phyloP scores from a whole-genome alignment of 1,140 invertebrate species.

The Zaprionus davidi region DNA sequence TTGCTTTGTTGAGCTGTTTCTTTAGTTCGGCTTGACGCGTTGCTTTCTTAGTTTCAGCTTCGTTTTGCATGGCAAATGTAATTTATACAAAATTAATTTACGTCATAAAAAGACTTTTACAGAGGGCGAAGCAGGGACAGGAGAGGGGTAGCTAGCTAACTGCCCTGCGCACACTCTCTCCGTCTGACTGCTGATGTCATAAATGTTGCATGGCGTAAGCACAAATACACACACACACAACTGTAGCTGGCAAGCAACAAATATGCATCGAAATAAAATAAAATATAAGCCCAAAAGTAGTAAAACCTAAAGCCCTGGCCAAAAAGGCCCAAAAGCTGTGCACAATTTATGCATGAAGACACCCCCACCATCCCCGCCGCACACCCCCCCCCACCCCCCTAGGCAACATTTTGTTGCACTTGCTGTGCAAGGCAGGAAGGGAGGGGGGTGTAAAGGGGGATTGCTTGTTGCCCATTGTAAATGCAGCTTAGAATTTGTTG shows the following conservation, averaged over 20 bases:
- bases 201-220: slow-evolving; percentile 67
- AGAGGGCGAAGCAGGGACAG: not conserved
- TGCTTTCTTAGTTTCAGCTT: slow-evolving; percentile 27
- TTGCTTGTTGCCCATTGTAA: slow-evolving; percentile 63
- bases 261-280: slow-evolving; percentile 73
- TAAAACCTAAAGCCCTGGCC: slow-evolving; percentile 67
- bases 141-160: not conserved
- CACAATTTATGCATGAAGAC: slow-evolving; percentile 76
- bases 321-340: slow-evolving; percentile 69
- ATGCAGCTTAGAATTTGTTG: slow-evolving; percentile 81
- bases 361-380: too few relatives aligned
- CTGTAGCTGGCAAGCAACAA: slow-evolving; percentile 26
- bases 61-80: slow-evolving; percentile 66
- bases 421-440: slow-evolving; percentile 28
- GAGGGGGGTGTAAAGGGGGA: not conserved
- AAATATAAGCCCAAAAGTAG: slow-evolving; percentile 72
- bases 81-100: slow-evolving; percentile 79
- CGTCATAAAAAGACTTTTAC: slow-evolving; percentile 63
- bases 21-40: slow-evolving; percentile 25
- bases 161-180: slow-evolving; percentile 2
- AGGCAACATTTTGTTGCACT: slow-evolving; percentile 65
- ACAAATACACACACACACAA: slow-evolving; percentile 21
- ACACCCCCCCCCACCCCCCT: not conserved
- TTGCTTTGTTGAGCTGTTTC: slow-evolving; percentile 40
- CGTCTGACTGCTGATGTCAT: slow-evolving; percentile 54